Evolutionary conservation across 2,797 vertebrate species (phyloP), one percentile per base, ranked within the genome.

Genomic region (Manis javanica): DNA sequence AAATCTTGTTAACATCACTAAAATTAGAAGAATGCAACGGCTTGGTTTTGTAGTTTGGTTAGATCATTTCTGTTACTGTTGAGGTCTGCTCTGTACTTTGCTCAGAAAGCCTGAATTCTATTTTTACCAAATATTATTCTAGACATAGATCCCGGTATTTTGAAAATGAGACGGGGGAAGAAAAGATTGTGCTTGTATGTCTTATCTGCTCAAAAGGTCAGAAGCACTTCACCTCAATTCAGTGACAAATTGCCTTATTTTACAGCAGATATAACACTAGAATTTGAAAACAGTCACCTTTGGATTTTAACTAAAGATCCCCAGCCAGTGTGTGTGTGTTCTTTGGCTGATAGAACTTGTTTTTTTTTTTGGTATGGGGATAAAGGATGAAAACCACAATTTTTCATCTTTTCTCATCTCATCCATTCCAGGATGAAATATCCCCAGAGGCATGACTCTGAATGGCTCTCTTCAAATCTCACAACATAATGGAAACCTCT

Each of bases 21-120:
- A 98, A 98, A 98, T 98, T 98, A 98, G 96, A 63, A 97, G 95
- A 98, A 97, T 97, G 69, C 96, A 98, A 97, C 98, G 87, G 90
- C 84, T 98, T 97, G 55, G 63, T 92, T 97, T 92, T 97, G 79
- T 97, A 92, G 95, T 97, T 98, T 94, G 15, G 19, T 97, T 95
- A 81, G 87, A 98, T 97, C 96, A 97, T 68, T 96, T 98, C 77
- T 97, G 85, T 92, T 98, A 94, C 57, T 82, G 4, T 87, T 93
- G 55, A 90, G 91, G 66, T 75, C 88, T 71, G 49, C 37, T 66
- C 61, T 96, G 39, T 88, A 34, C 71, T 97, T 90, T 96, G 42
- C 57, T 96, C 78, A 92, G 95, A 86, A 95, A 97, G 21, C 68
- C 92, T 87, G 81, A 92, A 91, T 84, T 78, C 89, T 93, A 93